Percentiles rank a stretch among this genome's conserved stretches.
phyloP scores from a whole-genome alignment of 2,888 invertebrate genomes.

The Cheilosia vernalis region DNA sequence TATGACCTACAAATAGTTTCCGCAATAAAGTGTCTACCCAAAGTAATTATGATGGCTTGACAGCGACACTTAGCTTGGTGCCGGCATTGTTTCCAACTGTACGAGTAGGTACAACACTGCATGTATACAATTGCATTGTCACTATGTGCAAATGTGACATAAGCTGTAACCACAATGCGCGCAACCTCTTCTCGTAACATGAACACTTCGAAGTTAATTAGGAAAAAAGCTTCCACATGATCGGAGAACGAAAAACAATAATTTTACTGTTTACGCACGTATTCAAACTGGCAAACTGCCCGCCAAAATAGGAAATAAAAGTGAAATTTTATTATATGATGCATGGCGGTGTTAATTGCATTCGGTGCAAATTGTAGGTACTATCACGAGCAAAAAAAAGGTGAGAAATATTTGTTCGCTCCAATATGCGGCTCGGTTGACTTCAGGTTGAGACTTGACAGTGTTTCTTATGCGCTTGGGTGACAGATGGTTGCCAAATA shows the following conservation, averaged over 20 bases:
- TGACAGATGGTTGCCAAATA: not conserved
- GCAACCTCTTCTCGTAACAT: constrained; percentile 32
- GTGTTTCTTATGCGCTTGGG: not conserved
- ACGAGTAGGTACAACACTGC: not conserved
- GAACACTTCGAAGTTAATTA: constrained; percentile 56
- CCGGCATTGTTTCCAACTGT: constrained; percentile 29
- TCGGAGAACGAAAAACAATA: constrained; percentile 4
- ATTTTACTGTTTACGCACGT: constrained; percentile 39
- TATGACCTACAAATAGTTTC: constrained; percentile 24
- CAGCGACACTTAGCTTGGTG: constrained; percentile 52
- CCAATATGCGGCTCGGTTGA: not conserved
- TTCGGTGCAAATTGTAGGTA: constrained; percentile 37
- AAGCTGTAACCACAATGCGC: constrained; percentile 23
- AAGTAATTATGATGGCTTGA: constrained; percentile 1
- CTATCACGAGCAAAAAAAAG: constrained; percentile 18
- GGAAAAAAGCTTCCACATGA: constrained; percentile 45
- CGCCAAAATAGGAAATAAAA: constrained; percentile 65
- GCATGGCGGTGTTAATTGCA: constrained; percentile 43
- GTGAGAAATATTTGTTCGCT: constrained; percentile 49
- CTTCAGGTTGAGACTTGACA: not conserved
- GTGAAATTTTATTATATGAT: constrained; percentile 71
- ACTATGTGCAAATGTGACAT: constrained; percentile 57
- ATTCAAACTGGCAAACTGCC: constrained; percentile 7
- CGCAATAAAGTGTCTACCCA: constrained; percentile 26
- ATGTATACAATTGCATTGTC: constrained; percentile 24